A percentile compares a stretch with the other conserved stretches of the same genome.
These are phyloP conservation scores for Ornithorhynchus anatinus DNA, from an alignment of 2,113 vertebrate genomes.

Conservation along the genomic window DNA sequence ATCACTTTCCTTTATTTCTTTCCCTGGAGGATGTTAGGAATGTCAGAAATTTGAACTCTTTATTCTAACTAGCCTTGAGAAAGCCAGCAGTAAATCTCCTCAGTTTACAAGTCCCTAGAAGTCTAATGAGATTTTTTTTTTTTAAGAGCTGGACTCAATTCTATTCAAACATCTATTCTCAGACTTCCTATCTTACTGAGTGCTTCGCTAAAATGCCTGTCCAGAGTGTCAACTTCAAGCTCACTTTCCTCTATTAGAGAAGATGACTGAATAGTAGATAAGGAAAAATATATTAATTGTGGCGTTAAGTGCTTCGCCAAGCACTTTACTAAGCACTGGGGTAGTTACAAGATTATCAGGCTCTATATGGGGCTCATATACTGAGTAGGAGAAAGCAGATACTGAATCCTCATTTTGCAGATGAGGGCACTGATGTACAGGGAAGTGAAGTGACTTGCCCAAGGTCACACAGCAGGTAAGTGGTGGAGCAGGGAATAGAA, in stretches of 20 bases:
- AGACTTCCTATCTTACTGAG: constrained; percentile 39
- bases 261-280: constrained; percentile 59
- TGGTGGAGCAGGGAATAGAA: no score
- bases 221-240: constrained; percentile 6
- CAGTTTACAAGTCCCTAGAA: constrained; percentile 30
- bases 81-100: constrained; percentile 52
- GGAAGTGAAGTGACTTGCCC: no score
- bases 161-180: background rate
- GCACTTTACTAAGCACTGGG: no score
- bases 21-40: constrained; percentile 54
- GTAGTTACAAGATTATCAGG: no score
- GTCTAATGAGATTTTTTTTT: no score
- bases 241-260: background rate
- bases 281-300: constrained; percentile 57
- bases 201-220: constrained; percentile 38
- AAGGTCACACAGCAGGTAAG: no score
- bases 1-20: constrained; percentile 18
- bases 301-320: no score
- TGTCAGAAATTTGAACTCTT: constrained; percentile 61
- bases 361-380: no score
- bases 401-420: no score
- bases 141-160: background rate
- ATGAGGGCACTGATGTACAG: no score
- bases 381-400: no score
- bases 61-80: constrained; percentile 32